These are phyloP conservation scores for Himantopus leucocephalus DNA, from an alignment of 2,113 vertebrate genomes.

Conservation along the genomic window DNA sequence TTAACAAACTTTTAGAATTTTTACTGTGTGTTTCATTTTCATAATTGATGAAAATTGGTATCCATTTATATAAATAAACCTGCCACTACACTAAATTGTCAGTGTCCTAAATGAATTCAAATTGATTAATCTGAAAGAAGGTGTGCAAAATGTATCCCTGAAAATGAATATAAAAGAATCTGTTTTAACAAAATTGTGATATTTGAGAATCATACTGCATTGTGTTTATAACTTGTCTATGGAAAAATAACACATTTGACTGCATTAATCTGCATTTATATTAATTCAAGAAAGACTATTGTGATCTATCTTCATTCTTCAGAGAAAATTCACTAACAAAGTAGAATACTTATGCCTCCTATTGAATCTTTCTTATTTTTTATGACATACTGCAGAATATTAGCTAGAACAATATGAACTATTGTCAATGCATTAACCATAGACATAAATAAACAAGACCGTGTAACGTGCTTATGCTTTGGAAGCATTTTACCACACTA, in stretches of 20 bases:
- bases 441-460: not conserved
- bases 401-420: not conserved
- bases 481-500: not conserved
- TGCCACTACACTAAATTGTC: not conserved
- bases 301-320: conserved; percentile 16
- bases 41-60: conserved; percentile 27
- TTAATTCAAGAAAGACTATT: not conserved
- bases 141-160: not conserved
- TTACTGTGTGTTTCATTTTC: not conserved
- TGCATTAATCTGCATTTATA: conserved; percentile 42
- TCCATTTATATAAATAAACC: conserved; percentile 41
- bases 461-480: not conserved
- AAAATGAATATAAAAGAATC: not conserved
- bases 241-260: not conserved
- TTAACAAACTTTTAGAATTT: not conserved
- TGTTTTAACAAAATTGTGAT: not conserved
- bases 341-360: not conserved
- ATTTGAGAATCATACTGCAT: not conserved
- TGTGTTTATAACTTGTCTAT: not conserved
- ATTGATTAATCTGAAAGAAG: conserved; percentile 11
- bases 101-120: not conserved
- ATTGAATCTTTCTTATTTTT: not conserved
- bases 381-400: not conserved
- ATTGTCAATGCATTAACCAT: not conserved
- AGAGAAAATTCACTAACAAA: conserved; percentile 7